phyloP scores from a whole-genome alignment of 2,888 invertebrate genomes.

The Liodrosophila aerea region DNA sequence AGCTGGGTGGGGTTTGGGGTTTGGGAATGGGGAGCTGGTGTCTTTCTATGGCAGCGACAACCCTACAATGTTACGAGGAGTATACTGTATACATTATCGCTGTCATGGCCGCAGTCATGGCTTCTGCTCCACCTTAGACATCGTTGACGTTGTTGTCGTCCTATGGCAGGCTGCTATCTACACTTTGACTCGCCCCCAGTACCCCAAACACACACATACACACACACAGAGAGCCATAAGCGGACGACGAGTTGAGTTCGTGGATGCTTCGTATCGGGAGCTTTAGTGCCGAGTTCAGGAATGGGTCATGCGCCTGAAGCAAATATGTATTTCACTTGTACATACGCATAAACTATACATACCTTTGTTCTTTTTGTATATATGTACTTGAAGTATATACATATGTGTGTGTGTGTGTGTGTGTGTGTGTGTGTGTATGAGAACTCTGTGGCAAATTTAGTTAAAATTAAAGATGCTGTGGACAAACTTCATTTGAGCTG shows the following conservation, averaged over 20 bases:
- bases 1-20: slow-evolving; percentile 41
- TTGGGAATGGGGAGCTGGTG: too few relatives aligned
- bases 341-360: slow-evolving; percentile 24
- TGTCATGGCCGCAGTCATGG: slow-evolving; percentile 80
- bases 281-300: slow-evolving; percentile 71
- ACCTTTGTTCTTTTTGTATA: too few relatives aligned
- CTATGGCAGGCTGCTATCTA: slow-evolving; percentile 74
- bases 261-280: slow-evolving; percentile 53
- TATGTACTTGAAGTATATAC: slow-evolving; percentile 57
- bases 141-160: slow-evolving; percentile 72
- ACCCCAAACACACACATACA: slow-evolving; percentile 46
- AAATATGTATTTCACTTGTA: slow-evolving; percentile 36
- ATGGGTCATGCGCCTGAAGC: slow-evolving; percentile 79
- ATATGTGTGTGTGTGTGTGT: too few relatives aligned
- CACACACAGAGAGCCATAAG: slow-evolving; percentile 19
- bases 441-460: slow-evolving; percentile 35
- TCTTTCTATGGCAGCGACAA: slow-evolving; percentile 46
- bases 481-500: too few relatives aligned
- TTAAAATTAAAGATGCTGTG: slow-evolving; percentile 20
- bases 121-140: slow-evolving; percentile 81
- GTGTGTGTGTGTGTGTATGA: too few relatives aligned
- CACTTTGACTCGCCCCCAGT: slow-evolving; percentile 65
- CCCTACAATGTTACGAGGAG: slow-evolving; percentile 46
- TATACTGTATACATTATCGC: slow-evolving; percentile 70
- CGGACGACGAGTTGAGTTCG: slow-evolving; percentile 63